Evolutionary conservation across 1,140 invertebrate genomes (phyloP).

Genomic region (Akabosia matsudoensis): DNA sequence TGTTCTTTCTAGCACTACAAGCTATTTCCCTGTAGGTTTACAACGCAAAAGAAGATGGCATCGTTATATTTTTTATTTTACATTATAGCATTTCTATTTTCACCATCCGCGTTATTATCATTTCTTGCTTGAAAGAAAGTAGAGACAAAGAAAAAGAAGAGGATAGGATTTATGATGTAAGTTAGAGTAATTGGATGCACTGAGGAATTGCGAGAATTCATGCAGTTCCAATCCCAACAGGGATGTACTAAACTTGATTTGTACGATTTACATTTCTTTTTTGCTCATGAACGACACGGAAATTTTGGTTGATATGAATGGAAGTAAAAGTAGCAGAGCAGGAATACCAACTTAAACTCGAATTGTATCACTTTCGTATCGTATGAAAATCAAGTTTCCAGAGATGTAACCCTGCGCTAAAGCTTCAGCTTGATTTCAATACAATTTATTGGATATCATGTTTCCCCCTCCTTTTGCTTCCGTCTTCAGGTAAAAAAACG

Average conservation of each 20-base stretch:
- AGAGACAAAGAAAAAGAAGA: constrained; percentile 11
- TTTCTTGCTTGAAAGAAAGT: background rate
- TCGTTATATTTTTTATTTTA: too few species aligned
- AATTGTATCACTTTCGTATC: background rate
- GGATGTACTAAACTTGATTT: constrained; percentile 4
- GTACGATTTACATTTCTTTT: constrained; percentile 20
- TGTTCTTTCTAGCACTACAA: too few species aligned
- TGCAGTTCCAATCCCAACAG: background rate
- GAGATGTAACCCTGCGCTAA: constrained; percentile 3
- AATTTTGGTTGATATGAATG: background rate
- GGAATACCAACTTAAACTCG: background rate
- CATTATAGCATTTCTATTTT: too few species aligned
- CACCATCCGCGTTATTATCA: too few species aligned
- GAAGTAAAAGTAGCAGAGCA: background rate
- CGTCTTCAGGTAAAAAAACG: background rate
- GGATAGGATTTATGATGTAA: background rate
- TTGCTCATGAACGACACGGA: too few species aligned
- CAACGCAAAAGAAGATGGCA: too few species aligned
- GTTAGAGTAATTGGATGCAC: constrained; percentile 7
- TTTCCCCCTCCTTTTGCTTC: background rate
- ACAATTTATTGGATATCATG: background rate
- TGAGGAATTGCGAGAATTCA: background rate
- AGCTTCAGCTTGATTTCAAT: background rate
- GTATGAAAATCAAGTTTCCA: background rate
- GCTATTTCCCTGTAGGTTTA: too few species aligned